Percentiles rank a stretch among this genome's conserved stretches.
These are phyloP conservation scores for Tetranychus truncatus DNA, from an alignment of 2,888 invertebrate genomes.

Conservation along the genomic window DNA sequence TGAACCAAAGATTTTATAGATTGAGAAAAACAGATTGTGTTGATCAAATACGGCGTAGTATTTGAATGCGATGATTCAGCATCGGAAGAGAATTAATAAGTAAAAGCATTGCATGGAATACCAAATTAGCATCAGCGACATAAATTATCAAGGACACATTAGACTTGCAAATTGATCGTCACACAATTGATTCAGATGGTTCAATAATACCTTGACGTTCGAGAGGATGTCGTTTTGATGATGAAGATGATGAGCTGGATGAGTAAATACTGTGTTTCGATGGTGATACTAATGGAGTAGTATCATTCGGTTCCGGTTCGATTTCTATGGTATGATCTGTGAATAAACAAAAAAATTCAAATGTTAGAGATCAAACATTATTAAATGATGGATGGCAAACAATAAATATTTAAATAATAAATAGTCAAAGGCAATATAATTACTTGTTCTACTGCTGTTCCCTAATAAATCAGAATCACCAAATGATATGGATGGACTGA, in stretches of 20 bases:
- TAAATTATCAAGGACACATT: background rate
- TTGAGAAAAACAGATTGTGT: background rate
- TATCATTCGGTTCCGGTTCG: constrained; percentile 10
- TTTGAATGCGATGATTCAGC: background rate
- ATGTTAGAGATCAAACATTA: background rate
- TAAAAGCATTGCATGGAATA: background rate
- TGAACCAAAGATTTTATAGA: background rate
- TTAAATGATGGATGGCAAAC: background rate
- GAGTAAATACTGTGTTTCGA: constrained; percentile 10
- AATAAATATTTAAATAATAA: background rate
- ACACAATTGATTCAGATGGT: constrained; percentile 7
- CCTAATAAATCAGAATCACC: background rate
- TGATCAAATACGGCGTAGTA: background rate
- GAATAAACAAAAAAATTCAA: no score
- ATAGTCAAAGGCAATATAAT: background rate
- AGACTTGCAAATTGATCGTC: background rate
- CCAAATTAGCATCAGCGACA: background rate
- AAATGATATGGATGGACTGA: background rate
- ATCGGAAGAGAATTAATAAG: no score
- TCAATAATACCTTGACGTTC: constrained; percentile 9
- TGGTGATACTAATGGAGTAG: constrained; percentile 13
- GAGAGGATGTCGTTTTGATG: constrained; percentile 3
- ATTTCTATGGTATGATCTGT: constrained; percentile 4
- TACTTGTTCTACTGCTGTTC: background rate
- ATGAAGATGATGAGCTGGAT: constrained; percentile 2